Conservation (phyloP, 2,113 vertebrate genomes). For the Ophiodon elongatus region DNA sequence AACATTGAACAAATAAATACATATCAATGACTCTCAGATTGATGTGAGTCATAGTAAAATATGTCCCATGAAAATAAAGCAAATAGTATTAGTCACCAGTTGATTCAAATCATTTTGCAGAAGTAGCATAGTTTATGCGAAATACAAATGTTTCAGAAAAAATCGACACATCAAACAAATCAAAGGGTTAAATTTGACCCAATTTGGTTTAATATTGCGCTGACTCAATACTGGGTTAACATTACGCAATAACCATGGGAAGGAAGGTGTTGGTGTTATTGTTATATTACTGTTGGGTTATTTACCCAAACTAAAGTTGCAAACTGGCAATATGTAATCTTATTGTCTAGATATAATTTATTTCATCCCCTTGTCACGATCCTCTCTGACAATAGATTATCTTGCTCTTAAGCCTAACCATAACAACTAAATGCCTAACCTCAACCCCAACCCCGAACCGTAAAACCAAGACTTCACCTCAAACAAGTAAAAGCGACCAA, state of each 20-base stretch:
- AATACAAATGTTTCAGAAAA: background rate
- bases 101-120: background rate
- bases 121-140: background rate
- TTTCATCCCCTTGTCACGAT: background rate
- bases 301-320: background rate
- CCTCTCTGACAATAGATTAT: background rate
- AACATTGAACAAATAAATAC: background rate
- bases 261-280: background rate
- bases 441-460: background rate
- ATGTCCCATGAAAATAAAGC: background rate
- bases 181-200: background rate
- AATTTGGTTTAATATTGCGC: background rate
- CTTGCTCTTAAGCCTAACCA: background rate
- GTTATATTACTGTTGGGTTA: background rate
- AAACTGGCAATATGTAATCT: background rate
- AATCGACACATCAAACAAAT: background rate
- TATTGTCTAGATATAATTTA: background rate
- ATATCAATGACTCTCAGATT: background rate
- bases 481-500: background rate
- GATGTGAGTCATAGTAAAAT: background rate
- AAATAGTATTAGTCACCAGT: background rate
- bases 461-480: background rate
- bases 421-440: background rate
- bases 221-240: background rate
- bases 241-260: background rate